A percentile compares a stretch with the other conserved stretches of the same genome.
Conservation (phyloP, 2,888 invertebrate genomes). For the Papilio protenor region DNA sequence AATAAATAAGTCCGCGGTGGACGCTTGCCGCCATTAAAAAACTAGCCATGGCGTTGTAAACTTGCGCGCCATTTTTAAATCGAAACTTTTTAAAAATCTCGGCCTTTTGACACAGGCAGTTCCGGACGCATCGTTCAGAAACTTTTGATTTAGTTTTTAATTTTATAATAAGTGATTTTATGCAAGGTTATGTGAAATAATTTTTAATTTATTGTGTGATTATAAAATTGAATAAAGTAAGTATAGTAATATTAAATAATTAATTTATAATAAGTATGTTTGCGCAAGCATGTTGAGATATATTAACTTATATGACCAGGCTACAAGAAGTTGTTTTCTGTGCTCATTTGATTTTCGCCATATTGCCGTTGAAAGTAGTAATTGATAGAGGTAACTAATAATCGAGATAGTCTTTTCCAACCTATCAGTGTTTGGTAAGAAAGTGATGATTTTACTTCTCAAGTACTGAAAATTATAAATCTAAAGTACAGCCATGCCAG, state of each 20-base stretch:
- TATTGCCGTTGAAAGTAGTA: too few species aligned
- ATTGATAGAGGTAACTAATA: too few species aligned
- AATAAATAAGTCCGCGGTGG: conserved; percentile 46
- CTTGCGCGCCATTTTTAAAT: conserved; percentile 46
- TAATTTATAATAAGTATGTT: neutral
- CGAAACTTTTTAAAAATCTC: conserved; percentile 41
- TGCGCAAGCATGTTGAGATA: too few species aligned
- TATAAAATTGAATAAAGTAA: neutral
- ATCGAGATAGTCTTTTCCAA: too few species aligned
- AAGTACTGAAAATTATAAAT: too few species aligned
- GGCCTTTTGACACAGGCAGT: conserved; percentile 43
- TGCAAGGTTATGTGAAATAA: neutral
- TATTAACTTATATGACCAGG: too few species aligned
- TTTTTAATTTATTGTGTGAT: neutral
- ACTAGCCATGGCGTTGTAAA: conserved; percentile 46
- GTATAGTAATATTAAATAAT: neutral
- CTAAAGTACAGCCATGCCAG: neutral
- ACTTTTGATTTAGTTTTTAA: conserved; percentile 15
- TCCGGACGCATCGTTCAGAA: conserved; percentile 32
- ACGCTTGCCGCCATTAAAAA: conserved; percentile 45
- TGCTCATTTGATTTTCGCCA: too few species aligned
- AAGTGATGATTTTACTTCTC: too few species aligned
- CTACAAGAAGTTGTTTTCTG: too few species aligned
- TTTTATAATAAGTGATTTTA: conserved; percentile 4
- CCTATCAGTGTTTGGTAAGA: too few species aligned